Evolutionary conservation across 1,140 invertebrate species (phyloP).

Genomic region (Ooceraea biroi): DNA sequence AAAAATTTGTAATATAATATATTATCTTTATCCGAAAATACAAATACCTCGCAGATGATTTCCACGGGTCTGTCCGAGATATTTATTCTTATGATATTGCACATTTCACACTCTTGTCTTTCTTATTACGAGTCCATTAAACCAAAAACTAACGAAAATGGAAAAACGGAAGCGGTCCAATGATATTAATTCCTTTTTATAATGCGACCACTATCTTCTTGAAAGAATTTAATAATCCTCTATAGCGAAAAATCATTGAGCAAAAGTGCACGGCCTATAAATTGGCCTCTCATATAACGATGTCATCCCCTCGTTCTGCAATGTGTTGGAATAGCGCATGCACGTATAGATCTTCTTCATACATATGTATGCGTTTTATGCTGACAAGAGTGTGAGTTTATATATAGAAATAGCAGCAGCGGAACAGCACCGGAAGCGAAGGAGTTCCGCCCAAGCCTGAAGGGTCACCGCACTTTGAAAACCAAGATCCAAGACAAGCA

Average conservation of each 20-base stretch:
- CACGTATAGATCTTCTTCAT: neutral
- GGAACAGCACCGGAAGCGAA: conserved; percentile 84
- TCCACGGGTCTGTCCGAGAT: conserved; percentile 31
- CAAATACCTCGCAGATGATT: conserved; percentile 43
- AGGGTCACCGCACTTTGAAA: conserved; percentile 84
- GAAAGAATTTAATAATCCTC: conserved; percentile 1
- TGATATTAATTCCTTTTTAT: no score
- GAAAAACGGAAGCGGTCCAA: no score
- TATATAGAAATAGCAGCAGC: conserved; percentile 83
- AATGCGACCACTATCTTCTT: neutral
- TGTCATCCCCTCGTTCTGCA: neutral
- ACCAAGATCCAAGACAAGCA: conserved; percentile 64
- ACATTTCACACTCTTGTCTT: neutral
- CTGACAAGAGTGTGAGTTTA: conserved; percentile 67
- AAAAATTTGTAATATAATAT: no score
- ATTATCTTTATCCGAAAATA: neutral
- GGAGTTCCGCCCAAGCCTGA: conserved; percentile 83
- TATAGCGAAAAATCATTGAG: conserved; percentile 2
- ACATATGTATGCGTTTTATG: conserved; percentile 37
- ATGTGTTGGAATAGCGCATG: conserved; percentile 39
- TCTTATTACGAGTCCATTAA: neutral
- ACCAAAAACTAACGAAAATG: neutral
- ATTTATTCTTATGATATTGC: neutral
- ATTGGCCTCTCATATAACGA: conserved; percentile 25
- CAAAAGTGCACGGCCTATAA: conserved; percentile 20